Base-by-base conservation (phyloP, 1,140 invertebrate species). In the Aphidius ervi region DNA sequence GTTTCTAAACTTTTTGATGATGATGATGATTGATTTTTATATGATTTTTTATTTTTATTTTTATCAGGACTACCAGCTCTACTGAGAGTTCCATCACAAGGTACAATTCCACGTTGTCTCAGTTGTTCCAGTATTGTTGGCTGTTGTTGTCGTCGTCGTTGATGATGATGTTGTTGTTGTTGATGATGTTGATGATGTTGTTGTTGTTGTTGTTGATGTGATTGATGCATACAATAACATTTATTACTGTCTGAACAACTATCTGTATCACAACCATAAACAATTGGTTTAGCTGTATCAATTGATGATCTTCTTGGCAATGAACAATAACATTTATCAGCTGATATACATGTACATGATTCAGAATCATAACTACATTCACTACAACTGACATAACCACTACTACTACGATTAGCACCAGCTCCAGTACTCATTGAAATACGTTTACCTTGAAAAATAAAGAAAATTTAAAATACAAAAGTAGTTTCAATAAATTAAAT, bases 231-330 rank as follows among this genome's bases (percentile, higher is more conserved):
- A 74, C 92, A 95, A 70, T 95, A 95, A 71, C 92, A 95, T 72
- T 93, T 93, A 70, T 93, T 92, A 71, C 89, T 91, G 59, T 92
- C 92, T 0, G 89, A 85, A 72, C 92, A 94, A 66, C 89, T 92
- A 68, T 94, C 91, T 0, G 91, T 91, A 69, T 93, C 91, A 71
- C 91, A 94, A 4, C 85, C 84, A 68, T 90, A 87, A 58, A 85
- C 63, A 4, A 73, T 56, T 20, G 62, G 68, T 16, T 72, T 70
- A 40, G 63, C 59, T 6, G 70, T 56, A n/a, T 67, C 62, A 2
- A 59, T 60, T 1, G 71, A 68, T 40, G 70, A 53, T 52, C 66
- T 70, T 23, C 76, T 68, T 6, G 77, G 71, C 45, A 88, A 68
- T 10, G 87, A 88, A 67, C 88, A 91, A 66, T 91, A 91, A 67